A percentile compares a stretch with the other conserved stretches of the same genome.
These are phyloP conservation scores for Poecilia latipinna DNA, from an alignment of 2,113 vertebrate genomes.

Conservation along the genomic window DNA sequence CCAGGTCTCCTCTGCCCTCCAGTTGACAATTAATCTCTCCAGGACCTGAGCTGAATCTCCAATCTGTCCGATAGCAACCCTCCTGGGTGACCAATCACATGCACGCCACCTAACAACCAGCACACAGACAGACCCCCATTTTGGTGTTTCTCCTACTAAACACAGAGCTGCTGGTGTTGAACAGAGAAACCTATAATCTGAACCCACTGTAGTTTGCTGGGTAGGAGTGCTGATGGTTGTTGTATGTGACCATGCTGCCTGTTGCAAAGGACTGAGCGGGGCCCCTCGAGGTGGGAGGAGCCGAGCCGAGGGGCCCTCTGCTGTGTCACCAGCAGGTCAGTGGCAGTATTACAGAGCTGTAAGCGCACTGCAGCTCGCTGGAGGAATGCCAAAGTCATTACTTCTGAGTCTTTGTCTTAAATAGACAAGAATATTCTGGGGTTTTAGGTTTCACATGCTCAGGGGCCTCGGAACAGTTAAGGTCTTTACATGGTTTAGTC, in stretches of 20 bases:
- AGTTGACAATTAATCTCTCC: slow-evolving; percentile 62
- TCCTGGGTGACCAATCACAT: slow-evolving; percentile 61
- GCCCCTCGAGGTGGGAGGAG: slow-evolving; percentile 62
- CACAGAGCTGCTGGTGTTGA: slow-evolving; percentile 41
- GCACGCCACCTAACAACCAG: slow-evolving; percentile 7
- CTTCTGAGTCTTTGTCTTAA: slow-evolving; percentile 23
- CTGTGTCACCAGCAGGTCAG: slow-evolving; percentile 73
- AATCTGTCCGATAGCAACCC: slow-evolving; percentile 47
- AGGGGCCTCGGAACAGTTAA: slow-evolving; percentile 4
- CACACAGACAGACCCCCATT: slow-evolving; percentile 33
- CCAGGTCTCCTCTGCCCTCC: slow-evolving; percentile 38
- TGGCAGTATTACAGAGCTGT: slow-evolving; percentile 58
- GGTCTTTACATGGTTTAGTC: background rate
- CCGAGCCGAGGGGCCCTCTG: slow-evolving; percentile 59
- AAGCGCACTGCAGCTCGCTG: slow-evolving; percentile 39
- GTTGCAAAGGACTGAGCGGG: slow-evolving; percentile 62
- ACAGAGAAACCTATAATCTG: slow-evolving; percentile 27
- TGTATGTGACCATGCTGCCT: slow-evolving; percentile 53
- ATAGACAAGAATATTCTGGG: slow-evolving; percentile 17
- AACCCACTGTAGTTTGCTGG: slow-evolving; percentile 15
- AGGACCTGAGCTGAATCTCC: slow-evolving; percentile 53
- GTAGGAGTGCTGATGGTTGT: slow-evolving; percentile 31
- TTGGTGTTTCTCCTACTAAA: slow-evolving; percentile 50
- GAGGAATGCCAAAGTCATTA: slow-evolving; percentile 51
- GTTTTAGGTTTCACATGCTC: slow-evolving; percentile 24